phyloP scores from a whole-genome alignment of 2,113 vertebrate genomes.

The Equus quagga region DNA sequence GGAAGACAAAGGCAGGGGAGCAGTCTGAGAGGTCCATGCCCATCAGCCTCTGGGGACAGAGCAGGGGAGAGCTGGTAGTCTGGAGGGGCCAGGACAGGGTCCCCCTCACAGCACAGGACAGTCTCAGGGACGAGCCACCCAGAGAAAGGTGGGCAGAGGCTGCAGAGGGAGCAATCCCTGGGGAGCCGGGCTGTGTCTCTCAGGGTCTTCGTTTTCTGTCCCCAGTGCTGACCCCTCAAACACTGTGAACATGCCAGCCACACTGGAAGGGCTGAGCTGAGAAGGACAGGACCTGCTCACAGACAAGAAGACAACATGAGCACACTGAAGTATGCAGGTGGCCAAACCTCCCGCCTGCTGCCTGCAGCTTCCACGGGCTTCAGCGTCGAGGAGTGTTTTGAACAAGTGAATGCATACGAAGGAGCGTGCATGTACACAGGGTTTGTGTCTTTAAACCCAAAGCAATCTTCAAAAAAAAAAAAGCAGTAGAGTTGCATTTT shows the following conservation, averaged over 20 bases:
- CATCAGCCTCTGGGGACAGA: not conserved
- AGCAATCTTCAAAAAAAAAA: not conserved
- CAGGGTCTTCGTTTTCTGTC: not conserved
- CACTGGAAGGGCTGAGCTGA: rapidly evolving
- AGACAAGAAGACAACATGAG: not conserved
- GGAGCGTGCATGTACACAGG: rapidly evolving
- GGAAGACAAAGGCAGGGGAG: not conserved
- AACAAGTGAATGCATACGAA: not conserved
- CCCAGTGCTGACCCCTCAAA: not conserved
- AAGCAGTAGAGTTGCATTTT: not conserved
- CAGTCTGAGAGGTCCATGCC: rapidly evolving
- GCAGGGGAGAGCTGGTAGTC: not conserved
- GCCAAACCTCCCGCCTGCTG: not conserved
- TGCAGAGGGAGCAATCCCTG: rapidly evolving
- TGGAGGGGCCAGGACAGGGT: rapidly evolving
- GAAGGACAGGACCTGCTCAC: not conserved
- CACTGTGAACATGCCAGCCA: too few relatives aligned
- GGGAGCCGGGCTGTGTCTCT: rapidly evolving
- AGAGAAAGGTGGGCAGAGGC: rapidly evolving
- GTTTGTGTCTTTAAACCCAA: conserved; percentile 27
- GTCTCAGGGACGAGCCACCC: not conserved
- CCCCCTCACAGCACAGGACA: too few relatives aligned
- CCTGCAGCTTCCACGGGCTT: rapidly evolving
- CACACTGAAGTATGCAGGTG: rapidly evolving
- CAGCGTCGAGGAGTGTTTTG: rapidly evolving